Conservation (phyloP, 2,797 vertebrate genomes). For the Urocyon cinereoargenteus region DNA sequence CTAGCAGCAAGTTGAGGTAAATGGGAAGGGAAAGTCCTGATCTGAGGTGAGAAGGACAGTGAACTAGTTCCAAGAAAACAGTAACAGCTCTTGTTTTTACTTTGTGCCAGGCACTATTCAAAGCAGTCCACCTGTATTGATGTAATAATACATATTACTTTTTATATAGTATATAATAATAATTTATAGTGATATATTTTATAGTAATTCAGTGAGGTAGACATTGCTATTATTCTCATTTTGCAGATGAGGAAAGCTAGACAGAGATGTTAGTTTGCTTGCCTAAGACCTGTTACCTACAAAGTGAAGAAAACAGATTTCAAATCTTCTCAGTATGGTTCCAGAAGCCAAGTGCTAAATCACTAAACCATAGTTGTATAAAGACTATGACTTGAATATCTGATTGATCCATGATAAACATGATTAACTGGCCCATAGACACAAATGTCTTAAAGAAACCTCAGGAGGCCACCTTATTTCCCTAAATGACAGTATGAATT, state of each 20-base stretch:
- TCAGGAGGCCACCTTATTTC: neutral
- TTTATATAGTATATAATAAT: neutral
- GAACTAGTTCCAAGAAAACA: neutral
- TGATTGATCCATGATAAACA: neutral
- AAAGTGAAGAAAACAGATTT: conserved; percentile 22
- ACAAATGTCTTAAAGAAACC: neutral
- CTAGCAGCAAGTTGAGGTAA: neutral
- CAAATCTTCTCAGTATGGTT: neutral
- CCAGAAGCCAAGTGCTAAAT: neutral
- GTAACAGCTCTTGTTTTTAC: neutral
- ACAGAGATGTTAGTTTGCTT: neutral
- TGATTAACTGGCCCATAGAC: neutral
- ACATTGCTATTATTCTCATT: neutral
- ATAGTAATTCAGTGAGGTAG: neutral
- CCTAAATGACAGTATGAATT: neutral
- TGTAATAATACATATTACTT: neutral
- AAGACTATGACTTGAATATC: neutral
- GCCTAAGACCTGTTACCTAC: neutral
- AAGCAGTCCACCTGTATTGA: neutral
- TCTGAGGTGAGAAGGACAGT: neutral
- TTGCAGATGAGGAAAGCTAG: neutral
- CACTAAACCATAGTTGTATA: neutral
- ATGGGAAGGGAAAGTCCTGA: neutral
- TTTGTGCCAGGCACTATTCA: neutral
- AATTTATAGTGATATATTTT: conserved; percentile 11